Conservation (phyloP, 2,888 invertebrate genomes). For the Ochropacha duplaris region DNA sequence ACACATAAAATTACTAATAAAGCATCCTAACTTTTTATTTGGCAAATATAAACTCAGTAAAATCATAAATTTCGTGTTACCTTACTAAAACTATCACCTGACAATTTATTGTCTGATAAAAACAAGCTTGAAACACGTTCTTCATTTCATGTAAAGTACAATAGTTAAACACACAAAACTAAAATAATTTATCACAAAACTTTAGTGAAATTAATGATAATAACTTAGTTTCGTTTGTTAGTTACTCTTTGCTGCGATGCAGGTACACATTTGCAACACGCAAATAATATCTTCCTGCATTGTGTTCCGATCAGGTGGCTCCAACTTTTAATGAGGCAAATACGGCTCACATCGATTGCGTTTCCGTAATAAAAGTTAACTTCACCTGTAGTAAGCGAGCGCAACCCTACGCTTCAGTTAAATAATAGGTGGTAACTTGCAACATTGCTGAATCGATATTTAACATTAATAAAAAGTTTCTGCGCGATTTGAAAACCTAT, state of each 20-base stretch:
- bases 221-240: constrained; percentile 46
- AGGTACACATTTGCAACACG: not conserved
- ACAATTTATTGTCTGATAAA: constrained; percentile 20
- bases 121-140: constrained; percentile 44
- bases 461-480: not conserved
- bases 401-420: not conserved
- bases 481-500: not conserved
- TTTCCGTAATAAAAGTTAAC: constrained; percentile 28
- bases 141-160: constrained; percentile 44
- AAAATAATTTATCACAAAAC: constrained; percentile 65
- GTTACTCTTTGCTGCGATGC: not conserved
- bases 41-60: no score
- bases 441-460: not conserved
- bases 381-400: not conserved
- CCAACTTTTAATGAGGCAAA: constrained; percentile 58
- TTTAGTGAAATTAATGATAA: constrained; percentile 66
- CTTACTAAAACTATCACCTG: not conserved
- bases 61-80: not conserved
- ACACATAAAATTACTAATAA: no score
- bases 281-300: constrained; percentile 6
- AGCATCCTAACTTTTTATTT: no score
- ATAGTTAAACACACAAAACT: constrained; percentile 51
- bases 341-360: constrained; percentile 38
- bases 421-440: not conserved
- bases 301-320: constrained; percentile 28